Percentiles rank a stretch among this genome's conserved stretches.
Evolutionary conservation across 2,113 vertebrate species (phyloP).

Genomic region (Carollia perspicillata): DNA sequence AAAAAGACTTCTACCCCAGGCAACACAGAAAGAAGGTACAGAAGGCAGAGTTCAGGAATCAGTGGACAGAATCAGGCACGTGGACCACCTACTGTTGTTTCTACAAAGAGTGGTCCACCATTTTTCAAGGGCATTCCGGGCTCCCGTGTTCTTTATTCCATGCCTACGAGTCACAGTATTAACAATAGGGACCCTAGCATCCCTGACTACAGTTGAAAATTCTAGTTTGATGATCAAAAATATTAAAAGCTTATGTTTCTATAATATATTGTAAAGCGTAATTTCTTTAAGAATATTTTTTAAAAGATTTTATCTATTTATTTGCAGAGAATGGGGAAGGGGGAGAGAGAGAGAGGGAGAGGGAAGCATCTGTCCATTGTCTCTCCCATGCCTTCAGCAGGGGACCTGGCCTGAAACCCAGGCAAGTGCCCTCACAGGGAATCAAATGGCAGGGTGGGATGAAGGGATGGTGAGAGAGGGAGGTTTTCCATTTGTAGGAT

Average conservation of each 20-base stretch:
- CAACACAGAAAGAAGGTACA: background rate
- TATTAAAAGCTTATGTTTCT: background rate
- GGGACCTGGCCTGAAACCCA: too few species aligned
- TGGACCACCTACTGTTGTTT: background rate
- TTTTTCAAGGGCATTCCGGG: background rate
- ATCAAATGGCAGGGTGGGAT: too few species aligned
- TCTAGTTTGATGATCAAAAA: background rate
- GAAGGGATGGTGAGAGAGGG: too few species aligned
- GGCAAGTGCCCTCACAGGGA: too few species aligned
- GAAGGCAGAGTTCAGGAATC: background rate
- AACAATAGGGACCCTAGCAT: background rate
- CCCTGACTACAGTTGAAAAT: background rate
- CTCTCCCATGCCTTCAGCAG: too few species aligned
- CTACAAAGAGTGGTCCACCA: background rate
- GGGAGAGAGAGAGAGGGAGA: too few species aligned
- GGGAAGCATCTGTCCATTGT: too few species aligned
- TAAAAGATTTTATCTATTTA: too few species aligned
- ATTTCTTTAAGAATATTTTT: background rate
- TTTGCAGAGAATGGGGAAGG: too few species aligned
- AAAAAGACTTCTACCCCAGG: background rate
- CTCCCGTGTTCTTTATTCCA: background rate
- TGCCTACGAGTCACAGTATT: background rate
- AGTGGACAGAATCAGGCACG: accelerated
- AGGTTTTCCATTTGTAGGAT: too few species aligned
- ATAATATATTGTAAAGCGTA: background rate